These are phyloP conservation scores for Hestina assimilis DNA, from an alignment of 1,140 invertebrate genomes.

Conservation along the genomic window DNA sequence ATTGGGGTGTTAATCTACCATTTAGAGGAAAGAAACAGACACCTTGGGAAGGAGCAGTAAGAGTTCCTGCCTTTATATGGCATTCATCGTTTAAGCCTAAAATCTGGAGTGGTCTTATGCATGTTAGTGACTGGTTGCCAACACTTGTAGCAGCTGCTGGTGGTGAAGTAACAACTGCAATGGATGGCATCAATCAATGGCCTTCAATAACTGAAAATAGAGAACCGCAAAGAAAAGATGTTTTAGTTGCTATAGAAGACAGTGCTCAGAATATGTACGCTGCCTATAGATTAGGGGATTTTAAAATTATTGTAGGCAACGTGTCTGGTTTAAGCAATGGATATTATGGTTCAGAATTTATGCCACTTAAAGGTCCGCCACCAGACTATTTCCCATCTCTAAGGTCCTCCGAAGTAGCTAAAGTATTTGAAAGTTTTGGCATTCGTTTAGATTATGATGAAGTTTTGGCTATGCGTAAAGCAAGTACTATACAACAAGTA, in stretches of 20 bases:
- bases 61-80: constrained; percentile 90
- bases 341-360: constrained; percentile 56
- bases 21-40: constrained; percentile 89
- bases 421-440: constrained; percentile 47
- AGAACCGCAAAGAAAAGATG: constrained; percentile 80
- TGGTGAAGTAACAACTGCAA: constrained; percentile 34
- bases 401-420: constrained; percentile 42
- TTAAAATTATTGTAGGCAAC: constrained; percentile 65
- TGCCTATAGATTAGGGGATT: constrained; percentile 62
- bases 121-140: constrained; percentile 94
- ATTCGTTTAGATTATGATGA: constrained; percentile 42
- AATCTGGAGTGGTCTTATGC: constrained; percentile 87
- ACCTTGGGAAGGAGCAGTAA: constrained; percentile 91
- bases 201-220: constrained; percentile 78
- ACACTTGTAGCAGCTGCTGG: constrained; percentile 81
- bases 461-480: constrained; percentile 41
- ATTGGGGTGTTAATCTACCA: constrained; percentile 92
- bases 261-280: constrained; percentile 44
- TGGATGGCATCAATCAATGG: constrained; percentile 88
- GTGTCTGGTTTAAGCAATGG: constrained; percentile 56
- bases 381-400: constrained; percentile 54
- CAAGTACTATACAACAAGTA: constrained; percentile 37
- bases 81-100: constrained; percentile 83
- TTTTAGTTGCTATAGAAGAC: constrained; percentile 77
- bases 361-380: constrained; percentile 42